Conservation (phyloP, 2,113 vertebrate species). For the Steatornis caripensis region DNA sequence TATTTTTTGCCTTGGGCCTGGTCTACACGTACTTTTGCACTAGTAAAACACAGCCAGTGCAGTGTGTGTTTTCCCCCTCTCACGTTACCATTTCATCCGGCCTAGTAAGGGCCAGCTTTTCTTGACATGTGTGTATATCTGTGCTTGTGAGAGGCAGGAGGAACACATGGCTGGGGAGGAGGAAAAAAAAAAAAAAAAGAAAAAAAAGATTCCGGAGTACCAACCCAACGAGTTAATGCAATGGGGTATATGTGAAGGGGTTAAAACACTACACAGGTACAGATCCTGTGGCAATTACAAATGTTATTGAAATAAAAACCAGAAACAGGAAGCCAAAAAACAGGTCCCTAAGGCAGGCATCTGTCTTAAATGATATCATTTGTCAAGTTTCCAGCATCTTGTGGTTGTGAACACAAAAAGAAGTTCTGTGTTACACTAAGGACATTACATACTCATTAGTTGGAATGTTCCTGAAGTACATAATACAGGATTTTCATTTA, state of each 20-base stretch:
- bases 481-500: constrained; percentile 69
- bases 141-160: neutral
- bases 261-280: constrained; percentile 72
- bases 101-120: neutral
- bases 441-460: constrained; percentile 71
- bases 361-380: constrained; percentile 80
- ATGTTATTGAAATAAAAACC: constrained; percentile 79
- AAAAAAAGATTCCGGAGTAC: neutral
- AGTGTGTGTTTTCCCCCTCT: neutral
- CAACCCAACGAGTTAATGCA: constrained; percentile 11
- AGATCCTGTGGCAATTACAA: constrained; percentile 74
- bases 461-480: constrained; percentile 62
- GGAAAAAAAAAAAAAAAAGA: neutral
- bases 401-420: constrained; percentile 71
- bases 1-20: neutral
- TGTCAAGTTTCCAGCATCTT: constrained; percentile 78
- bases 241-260: constrained; percentile 49
- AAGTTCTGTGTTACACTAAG: constrained; percentile 66
- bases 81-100: neutral
- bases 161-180: neutral
- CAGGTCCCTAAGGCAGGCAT: constrained; percentile 79
- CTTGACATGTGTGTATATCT: neutral
- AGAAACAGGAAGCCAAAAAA: constrained; percentile 78
- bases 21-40: neutral
- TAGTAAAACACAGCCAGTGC: neutral